These are phyloP conservation scores for Punctoribates punctum DNA, from an alignment of 2,888 invertebrate genomes.

Conservation along the genomic window DNA sequence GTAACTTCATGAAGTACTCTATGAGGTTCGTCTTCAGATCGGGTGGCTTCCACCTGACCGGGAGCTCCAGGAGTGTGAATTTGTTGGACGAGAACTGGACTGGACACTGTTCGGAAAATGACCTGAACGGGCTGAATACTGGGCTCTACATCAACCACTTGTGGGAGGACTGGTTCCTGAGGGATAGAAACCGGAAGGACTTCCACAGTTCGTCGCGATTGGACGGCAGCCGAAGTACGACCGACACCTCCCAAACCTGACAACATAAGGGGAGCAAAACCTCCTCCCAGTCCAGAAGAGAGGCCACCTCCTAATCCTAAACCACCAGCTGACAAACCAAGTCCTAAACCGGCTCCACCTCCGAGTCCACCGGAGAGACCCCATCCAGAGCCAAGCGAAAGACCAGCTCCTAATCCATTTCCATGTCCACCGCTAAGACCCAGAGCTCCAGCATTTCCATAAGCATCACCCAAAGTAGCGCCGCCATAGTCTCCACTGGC, in stretches of 20 bases:
- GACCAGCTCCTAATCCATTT: not conserved
- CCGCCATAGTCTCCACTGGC: not conserved
- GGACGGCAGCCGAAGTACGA: not conserved
- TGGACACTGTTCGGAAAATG: constrained; percentile 29
- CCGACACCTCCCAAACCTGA: not conserved
- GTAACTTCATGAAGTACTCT: constrained; percentile 33
- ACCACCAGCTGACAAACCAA: not conserved
- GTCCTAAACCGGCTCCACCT: not conserved
- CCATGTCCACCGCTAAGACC: not conserved
- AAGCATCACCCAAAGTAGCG: not conserved
- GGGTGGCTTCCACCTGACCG: constrained; percentile 20
- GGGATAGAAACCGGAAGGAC: not conserved
- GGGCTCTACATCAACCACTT: constrained; percentile 34
- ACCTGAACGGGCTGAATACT: constrained; percentile 30
- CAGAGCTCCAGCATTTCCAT: too few relatives aligned
- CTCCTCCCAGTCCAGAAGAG: too few relatives aligned
- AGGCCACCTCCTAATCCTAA: not conserved
- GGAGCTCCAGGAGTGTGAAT: constrained; percentile 20
- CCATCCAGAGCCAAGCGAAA: not conserved
- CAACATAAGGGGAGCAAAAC: too few relatives aligned
- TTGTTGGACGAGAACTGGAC: constrained; percentile 34
- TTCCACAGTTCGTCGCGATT: not conserved
- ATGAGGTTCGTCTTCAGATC: constrained; percentile 41
- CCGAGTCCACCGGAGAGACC: not conserved
- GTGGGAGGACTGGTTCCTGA: constrained; percentile 4